Evolutionary conservation across 37 sponge, comb jelly and placozoan genomes (phyloP), one percentile per base, ranked within the genome.

Genomic region (Amphimedon queenslandica): DNA sequence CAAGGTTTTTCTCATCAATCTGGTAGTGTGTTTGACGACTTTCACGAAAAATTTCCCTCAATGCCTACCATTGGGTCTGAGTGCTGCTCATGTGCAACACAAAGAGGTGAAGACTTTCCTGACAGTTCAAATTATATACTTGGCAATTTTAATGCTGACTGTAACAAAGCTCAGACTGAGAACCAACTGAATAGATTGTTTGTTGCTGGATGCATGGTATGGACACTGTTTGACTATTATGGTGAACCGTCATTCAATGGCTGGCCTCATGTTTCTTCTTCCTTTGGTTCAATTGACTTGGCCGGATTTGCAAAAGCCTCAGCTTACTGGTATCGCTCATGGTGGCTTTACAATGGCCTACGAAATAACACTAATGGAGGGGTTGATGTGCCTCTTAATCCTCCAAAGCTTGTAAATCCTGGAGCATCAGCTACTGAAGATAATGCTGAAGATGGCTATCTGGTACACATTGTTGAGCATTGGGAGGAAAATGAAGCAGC

Each of bases 211-310:
- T 69, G 71, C 21, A 75, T 82, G 83, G 83, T 82, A 30, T 82
- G 83, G 83, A 82, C 83, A n/a, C 55, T 84, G 33, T 84, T 84
- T 71, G 84, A 84, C 43, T n/a, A n/a, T n/a, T n/a, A n/a, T n/a
- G n/a, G n/a, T n/a, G n/a, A n/a, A n/a, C n/a, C n/a, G n/a, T n/a
- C 75, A 77, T 55, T 77, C 10, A 67, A 37, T 57, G 83, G 71
- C 4, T 82, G 83, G 83, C 83, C 83, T 4, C 32, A 37, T 31
- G 76, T 82, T 6, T 76, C 77, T 0, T 82, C 77, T 58, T 75
- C 83, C 5, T 82, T 82, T 67, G 83, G 83, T 40, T 76, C 76
- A 20, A 75, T 82, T 30, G 83, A 82, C 72, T 34, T 82, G 71
- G 76, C 83, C 24, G 83, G 83, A 24, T 82, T 82, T 67, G 70